phyloP scores from a whole-genome alignment of 2,888 invertebrate species.

The Hecatera dysodea region DNA sequence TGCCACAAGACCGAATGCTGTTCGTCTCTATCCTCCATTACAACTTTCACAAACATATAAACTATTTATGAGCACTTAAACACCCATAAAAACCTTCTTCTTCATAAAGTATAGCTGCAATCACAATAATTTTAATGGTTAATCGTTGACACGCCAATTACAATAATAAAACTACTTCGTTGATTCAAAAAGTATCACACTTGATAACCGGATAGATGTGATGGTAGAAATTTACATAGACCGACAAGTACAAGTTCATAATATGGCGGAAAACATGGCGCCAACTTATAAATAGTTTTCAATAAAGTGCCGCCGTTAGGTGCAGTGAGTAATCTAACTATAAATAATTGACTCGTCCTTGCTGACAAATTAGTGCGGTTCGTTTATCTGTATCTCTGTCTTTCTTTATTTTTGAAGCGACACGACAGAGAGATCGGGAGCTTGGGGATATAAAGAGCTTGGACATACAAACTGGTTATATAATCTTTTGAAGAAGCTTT shows the following conservation, averaged over 20 bases:
- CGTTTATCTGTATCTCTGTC: conserved; percentile 39
- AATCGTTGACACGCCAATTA: conserved; percentile 29
- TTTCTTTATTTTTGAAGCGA: conserved; percentile 30
- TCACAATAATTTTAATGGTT: conserved; percentile 25
- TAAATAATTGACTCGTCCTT: conserved; percentile 67
- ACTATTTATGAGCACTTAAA: conserved; percentile 1
- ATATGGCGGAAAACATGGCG: conserved; percentile 65
- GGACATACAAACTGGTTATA: neutral
- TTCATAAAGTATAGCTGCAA: conserved; percentile 21
- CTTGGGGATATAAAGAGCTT: conserved; percentile 2
- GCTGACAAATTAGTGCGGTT: conserved; percentile 59
- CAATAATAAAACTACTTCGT: conserved; percentile 19
- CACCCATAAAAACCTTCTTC: neutral
- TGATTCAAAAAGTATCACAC: conserved; percentile 47
- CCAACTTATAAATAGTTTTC: conserved; percentile 67
- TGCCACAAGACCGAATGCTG: neutral
- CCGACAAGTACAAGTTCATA: conserved; percentile 63
- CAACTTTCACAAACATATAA: conserved; percentile 5
- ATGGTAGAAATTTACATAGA: conserved; percentile 52
- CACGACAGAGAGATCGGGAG: neutral
- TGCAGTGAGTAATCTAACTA: conserved; percentile 64
- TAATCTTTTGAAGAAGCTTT: conserved; percentile 3
- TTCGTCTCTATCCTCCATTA: neutral
- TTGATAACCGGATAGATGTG: conserved; percentile 39
- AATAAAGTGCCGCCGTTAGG: conserved; percentile 63